Evolutionary conservation across 2,888 invertebrate species (phyloP), one percentile per base, ranked within the genome.

Genomic region (Eupeodes latifasciatus): DNA sequence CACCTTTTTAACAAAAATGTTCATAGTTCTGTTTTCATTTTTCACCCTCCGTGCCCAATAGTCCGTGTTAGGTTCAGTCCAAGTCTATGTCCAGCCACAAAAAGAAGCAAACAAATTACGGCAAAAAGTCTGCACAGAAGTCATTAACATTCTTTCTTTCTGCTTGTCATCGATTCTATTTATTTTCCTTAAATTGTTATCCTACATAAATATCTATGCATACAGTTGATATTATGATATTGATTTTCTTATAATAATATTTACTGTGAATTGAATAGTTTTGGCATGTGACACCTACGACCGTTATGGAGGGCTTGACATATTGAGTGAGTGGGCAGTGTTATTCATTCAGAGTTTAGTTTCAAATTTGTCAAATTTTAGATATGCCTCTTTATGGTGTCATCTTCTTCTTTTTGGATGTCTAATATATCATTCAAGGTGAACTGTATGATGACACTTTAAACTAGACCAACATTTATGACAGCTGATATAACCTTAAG

Each of bases 1-100:
- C 88, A 88, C 88, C 88, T 88, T 78, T 69, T 51, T 36, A 62
- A 64, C 77, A 44, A 64, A 44, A 64, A 72, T 72, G n/a, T 40
- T 69, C 69, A 69, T 69, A 72, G 64, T 64, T 64, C 6, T 49
- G 6, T 59, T 9, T 47, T n/a, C 12, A 72, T 55, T 71, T 62
- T 49, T 85, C 84, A 81, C 85, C 85, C 85, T 78, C 76, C 11
- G 61, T 9, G 61, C 34, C 40, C 51, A 75, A n/a, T 57, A 57
- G 66, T 66, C 44, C n/a, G 40, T 51, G 55, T 40, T 40, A 9
- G 5, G 6, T 40, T 40, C 40, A 40, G 40, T 40, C 2, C 27
- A 27, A 27, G 27, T 62, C 53, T 53, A 74, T 36, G 59, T 59
- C 53, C 34, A 59, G 59, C 12, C 59, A 4, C 34, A 19, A 53